Evolutionary conservation across 2,113 vertebrate species (phyloP), one percentile per base, ranked within the genome.

Genomic region (Sander lucioperca): DNA sequence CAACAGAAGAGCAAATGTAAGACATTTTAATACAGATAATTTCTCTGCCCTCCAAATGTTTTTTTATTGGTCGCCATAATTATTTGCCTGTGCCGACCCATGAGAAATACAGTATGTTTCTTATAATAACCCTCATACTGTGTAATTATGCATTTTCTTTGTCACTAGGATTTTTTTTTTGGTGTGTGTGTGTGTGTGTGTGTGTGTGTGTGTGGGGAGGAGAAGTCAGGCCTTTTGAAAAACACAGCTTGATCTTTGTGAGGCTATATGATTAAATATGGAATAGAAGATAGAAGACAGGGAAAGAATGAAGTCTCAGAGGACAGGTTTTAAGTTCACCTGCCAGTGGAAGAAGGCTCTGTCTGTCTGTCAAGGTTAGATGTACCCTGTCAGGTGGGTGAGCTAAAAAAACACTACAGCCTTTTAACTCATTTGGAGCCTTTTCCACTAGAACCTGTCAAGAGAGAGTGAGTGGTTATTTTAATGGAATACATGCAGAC

Each of bases 311-410:
- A 83, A 58, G 56, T 79, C 84, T 77, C 82, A 84, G 75, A 76
- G 71, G 79, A 72, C 65, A 3, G 36, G 21, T 75, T 81, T 82
- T 68, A 81, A 73, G 75, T 87, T 77, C 58, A 85, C 47, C 79
- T 87, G 88, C 63, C 82, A 80, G 75, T 11, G 8, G 48, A 70
- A 80, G 80, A 67, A 61, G 57, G n/a, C 36, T 43, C 36, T 61
- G 78, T 82, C 70, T 47, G 36, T 78, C 85, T 74, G 86, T 83
- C 83, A 67, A 72, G 72, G 30, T 80, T 75, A 87, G 36, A 23
- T 82, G 53, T 51, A 66, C 51, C 63, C 59, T 64, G 61, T 86
- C 81, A 65, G 54, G 7, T 57, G 58, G 64, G 23, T 69, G 69
- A 71, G 74, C 36, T 56, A 15, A 15, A 61, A 53, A 70, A 58